Base-by-base conservation (phyloP, 2,797 vertebrate genomes). In the Scleropages formosus region DNA sequence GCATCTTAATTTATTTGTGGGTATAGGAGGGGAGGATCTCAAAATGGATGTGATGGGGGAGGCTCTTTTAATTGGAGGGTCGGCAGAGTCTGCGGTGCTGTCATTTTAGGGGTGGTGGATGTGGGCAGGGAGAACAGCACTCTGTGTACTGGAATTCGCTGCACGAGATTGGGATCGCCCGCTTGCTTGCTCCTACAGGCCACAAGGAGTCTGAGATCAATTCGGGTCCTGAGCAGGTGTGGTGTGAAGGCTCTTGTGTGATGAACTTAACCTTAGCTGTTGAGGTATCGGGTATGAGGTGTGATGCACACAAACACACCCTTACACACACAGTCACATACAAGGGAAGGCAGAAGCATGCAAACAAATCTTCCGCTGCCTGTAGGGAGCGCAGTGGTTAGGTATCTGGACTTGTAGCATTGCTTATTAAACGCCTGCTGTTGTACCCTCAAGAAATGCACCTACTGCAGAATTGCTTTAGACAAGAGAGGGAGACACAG, bases 1-100 rank as follows among this genome's bases (percentile, higher is more conserved):
- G 64, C 56, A 73, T 82, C 75, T 76, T 82, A 80, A 83, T 84
- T 76, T 77, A 80, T 77, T 75, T 73, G 80, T 72, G 77, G 62
- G 77, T 80, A 76, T 77, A 49, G n/a, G 62, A 64, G 22, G 77
- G 78, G 67, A n/a, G 22, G 47, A n/a, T 24, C 26, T 56, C 49
- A 49, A 49, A 70, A 70, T 70, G 68, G 47, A 53, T 53, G 16
- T 24, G 47, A 68, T 9, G 47, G 26, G n/a, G 46, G 20, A 6
- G n/a, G 39, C 53, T 56, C 2, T 18, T 39, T 39, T 39, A 39
- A 39, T 6, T 6, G 31, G n/a, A n/a, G n/a, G n/a, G n/a, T 69
- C 63, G 75, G 59, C 11, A 7, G 24, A 39, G 31, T 39, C 31
- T 39, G 31, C 6, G 31, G 6, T 39, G 31, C 31, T 39, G 31